A percentile compares a stretch with the other conserved stretches of the same genome.
phyloP scores from a whole-genome alignment of 2,113 vertebrate species.

The Sapajus apella region DNA sequence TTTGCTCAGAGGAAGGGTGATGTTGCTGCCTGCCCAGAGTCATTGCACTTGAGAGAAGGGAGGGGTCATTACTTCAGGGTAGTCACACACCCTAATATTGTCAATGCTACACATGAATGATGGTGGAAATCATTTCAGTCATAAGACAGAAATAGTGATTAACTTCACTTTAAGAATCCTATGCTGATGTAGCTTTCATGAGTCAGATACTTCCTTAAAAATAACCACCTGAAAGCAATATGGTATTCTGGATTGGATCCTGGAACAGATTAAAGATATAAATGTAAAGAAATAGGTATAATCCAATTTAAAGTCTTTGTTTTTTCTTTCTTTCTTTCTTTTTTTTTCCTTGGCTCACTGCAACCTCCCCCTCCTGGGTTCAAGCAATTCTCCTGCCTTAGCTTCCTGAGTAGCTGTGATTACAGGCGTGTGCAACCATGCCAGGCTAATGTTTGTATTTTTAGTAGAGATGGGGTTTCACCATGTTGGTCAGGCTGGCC shows the following conservation, averaged over 20 bases:
- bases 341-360: no score
- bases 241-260: neutral
- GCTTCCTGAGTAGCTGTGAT: no score
- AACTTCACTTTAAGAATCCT: neutral
- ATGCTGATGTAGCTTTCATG: neutral
- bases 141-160: neutral
- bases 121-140: neutral
- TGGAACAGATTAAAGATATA: neutral
- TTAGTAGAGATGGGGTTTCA: no score
- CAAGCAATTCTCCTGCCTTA: no score
- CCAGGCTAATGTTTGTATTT: no score
- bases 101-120: neutral
- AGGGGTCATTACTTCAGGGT: neutral
- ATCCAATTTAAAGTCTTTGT: neutral
- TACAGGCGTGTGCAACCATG: no score
- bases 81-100: neutral
- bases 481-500: no score
- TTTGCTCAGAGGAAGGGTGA: neutral
- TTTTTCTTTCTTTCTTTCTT: no score
- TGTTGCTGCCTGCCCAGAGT: neutral
- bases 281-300: neutral
- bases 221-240: neutral
- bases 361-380: no score
- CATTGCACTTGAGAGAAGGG: neutral
- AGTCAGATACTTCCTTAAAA: slow-evolving; percentile 33